phyloP scores from a whole-genome alignment of 2,888 invertebrate species.

The Calliscelio sp. region DNA sequence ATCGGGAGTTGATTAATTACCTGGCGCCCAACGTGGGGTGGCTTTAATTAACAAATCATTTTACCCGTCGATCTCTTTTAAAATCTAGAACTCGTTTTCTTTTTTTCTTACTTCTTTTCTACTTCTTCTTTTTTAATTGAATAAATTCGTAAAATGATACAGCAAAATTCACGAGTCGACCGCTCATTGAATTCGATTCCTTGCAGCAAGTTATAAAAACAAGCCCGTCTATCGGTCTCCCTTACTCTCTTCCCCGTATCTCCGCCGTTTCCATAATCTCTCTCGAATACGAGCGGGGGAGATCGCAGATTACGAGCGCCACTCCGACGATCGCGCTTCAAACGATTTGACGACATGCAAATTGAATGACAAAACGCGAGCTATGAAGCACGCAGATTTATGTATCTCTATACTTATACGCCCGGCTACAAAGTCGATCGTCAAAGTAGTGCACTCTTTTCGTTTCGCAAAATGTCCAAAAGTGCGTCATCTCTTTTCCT shows the following conservation, averaged over 20 bases:
- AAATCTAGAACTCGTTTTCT: constrained; percentile 23
- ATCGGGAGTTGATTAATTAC: constrained; percentile 41
- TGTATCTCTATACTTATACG: constrained; percentile 33
- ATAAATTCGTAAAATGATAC: constrained; percentile 38
- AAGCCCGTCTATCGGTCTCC: constrained; percentile 7
- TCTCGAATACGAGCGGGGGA: constrained; percentile 42
- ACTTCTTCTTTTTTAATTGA: not conserved
- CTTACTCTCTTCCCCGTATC: not conserved
- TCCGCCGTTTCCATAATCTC: constrained; percentile 39
- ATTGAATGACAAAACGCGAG: constrained; percentile 58
- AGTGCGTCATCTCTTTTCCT: not conserved
- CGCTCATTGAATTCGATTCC: constrained; percentile 23
- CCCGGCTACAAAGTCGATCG: constrained; percentile 40
- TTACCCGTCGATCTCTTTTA: constrained; percentile 27
- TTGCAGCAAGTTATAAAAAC: constrained; percentile 52
- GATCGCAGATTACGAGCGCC: constrained; percentile 61
- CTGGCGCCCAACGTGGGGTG: not conserved
- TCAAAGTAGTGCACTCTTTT: constrained; percentile 38
- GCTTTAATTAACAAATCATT: constrained; percentile 58
- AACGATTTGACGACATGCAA: constrained; percentile 67
- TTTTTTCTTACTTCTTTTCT: no score
- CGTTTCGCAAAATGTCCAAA: constrained; percentile 34
- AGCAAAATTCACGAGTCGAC: not conserved
- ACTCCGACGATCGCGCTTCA: constrained; percentile 55
- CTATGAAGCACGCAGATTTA: constrained; percentile 31